Conservation (phyloP, 35 echinoderm and acorn worm genomes). For the Eucidaris tribuloides region DNA sequence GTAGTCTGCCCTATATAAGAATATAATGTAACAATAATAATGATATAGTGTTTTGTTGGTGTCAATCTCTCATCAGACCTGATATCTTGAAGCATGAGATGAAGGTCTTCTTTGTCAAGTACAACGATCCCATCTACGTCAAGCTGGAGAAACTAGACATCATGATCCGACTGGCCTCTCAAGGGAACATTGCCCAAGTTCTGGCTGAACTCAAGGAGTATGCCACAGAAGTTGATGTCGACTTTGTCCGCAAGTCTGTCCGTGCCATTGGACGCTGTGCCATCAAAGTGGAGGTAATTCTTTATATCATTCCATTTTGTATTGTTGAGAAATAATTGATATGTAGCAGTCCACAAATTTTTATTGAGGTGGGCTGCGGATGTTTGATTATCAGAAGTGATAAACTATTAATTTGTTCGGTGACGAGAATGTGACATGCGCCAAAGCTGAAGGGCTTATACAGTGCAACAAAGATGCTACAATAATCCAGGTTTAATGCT, state of each 20-base stretch:
- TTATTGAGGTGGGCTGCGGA: too few relatives aligned
- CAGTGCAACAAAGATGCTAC: too few relatives aligned
- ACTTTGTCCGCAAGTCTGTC: conserved; percentile 99
- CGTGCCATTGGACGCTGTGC: conserved; percentile 96
- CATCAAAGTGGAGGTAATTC: conserved; percentile 98
- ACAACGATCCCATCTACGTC: conserved; percentile 99
- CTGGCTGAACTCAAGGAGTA: conserved; percentile 99
- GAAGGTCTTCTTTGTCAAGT: conserved; percentile 99
- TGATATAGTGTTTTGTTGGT: neutral
- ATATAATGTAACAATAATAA: too few relatives aligned
- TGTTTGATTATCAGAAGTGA: too few relatives aligned
- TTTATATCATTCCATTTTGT: too few relatives aligned
- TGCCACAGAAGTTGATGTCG: conserved; percentile 97
- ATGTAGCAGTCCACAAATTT: too few relatives aligned
- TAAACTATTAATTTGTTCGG: too few relatives aligned
- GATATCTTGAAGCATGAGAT: conserved; percentile 99
- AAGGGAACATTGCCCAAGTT: conserved; percentile 96
- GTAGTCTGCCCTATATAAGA: too few relatives aligned
- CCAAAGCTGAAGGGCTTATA: too few relatives aligned
- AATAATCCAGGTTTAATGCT: too few relatives aligned
- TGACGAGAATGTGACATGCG: too few relatives aligned
- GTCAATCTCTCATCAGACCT: conserved; percentile 26
- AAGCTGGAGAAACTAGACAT: conserved; percentile 99
- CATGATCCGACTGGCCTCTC: conserved; percentile 97
- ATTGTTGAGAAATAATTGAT: too few relatives aligned